Percentiles rank a stretch among this genome's conserved stretches.
These are phyloP conservation scores for Oreotrochilus melanogaster DNA, from an alignment of 2,113 vertebrate genomes.

Conservation along the genomic window DNA sequence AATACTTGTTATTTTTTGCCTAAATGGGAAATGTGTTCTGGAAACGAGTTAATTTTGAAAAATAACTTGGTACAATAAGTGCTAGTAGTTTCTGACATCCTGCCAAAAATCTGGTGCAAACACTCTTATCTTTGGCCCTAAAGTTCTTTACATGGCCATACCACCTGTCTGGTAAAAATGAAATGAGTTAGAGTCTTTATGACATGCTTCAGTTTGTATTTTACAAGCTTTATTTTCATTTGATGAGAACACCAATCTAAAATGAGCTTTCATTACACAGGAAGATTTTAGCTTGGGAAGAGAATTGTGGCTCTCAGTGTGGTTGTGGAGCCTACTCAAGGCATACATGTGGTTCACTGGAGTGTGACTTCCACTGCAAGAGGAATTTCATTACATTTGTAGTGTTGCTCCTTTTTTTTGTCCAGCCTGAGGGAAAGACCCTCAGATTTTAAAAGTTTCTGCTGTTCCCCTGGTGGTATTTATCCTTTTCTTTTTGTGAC, in stretches of 20 bases:
- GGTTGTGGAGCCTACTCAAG: neutral
- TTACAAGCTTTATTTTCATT: neutral
- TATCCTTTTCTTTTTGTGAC: neutral
- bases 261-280: neutral
- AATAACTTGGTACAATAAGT: neutral
- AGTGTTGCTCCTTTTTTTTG: neutral
- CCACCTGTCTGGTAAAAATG: neutral
- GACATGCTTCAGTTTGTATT: neutral
- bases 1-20: neutral
- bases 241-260: neutral
- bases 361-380: neutral
- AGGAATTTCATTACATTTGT: neutral
- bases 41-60: neutral
- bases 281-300: neutral
- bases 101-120: neutral
- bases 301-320: accelerated
- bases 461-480: neutral
- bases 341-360: neutral
- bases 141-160: neutral
- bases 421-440: neutral
- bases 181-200: neutral
- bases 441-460: neutral
- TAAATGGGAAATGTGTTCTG: neutral
- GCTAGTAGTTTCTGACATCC: neutral
- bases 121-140: neutral